Conservation (phyloP, 2,888 invertebrate genomes). For the Pollenia griseotomentosa region DNA sequence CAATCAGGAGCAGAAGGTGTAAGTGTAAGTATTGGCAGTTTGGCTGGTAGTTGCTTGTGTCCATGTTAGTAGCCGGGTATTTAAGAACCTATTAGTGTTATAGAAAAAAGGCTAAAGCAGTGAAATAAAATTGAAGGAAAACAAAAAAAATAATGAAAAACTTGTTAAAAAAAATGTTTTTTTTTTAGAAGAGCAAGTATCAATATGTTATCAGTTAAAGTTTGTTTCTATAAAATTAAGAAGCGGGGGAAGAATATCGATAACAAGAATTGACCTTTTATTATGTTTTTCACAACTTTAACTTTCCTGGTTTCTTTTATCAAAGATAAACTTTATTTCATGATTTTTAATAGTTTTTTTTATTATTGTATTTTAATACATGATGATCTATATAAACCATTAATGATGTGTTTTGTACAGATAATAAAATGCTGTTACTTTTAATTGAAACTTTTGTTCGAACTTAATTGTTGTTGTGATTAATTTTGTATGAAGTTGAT, state of each 20-base stretch:
- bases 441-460: constrained; percentile 72
- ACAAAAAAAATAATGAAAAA: not conserved
- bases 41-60: constrained; percentile 16
- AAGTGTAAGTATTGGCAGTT: not conserved
- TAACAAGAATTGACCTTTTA: not conserved
- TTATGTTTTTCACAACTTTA: constrained; percentile 14
- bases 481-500: constrained; percentile 66
- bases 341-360: constrained; percentile 47
- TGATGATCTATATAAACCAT: constrained; percentile 54
- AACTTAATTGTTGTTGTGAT: constrained; percentile 66
- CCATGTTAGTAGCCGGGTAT: constrained; percentile 45
- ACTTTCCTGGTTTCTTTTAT: constrained; percentile 7
- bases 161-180: not conserved
- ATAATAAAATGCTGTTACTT: constrained; percentile 68
- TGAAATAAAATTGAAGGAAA: not conserved
- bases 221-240: constrained; percentile 30
- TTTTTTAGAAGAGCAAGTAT: constrained; percentile 33
- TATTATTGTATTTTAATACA: constrained; percentile 36
- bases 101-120: constrained; percentile 56
- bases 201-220: constrained; percentile 53
- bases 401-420: constrained; percentile 8
- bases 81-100: constrained; percentile 69
- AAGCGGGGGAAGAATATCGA: not conserved
- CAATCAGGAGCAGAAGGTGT: constrained; percentile 28
- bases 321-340: constrained; percentile 58